Base-by-base conservation (phyloP, 2,888 invertebrate species). In the Aelia acuminata region DNA sequence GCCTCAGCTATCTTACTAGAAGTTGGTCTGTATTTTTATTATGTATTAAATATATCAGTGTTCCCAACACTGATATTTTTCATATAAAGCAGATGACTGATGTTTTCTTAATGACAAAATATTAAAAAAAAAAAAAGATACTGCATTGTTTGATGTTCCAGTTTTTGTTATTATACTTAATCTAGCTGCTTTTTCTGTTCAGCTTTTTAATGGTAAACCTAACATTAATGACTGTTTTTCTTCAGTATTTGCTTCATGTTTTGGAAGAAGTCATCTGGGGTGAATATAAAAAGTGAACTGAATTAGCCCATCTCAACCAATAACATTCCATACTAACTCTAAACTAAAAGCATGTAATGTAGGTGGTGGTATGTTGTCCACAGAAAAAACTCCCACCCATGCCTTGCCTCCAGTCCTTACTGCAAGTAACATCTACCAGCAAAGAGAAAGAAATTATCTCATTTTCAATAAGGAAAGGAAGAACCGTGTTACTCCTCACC, bases 371-470 rank as follows among this genome's bases (percentile, higher is more conserved):
- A 80, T 87, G 26, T 75, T 87, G 50, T 80, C 87, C 87, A 80
- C 87, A 87, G 87, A 20, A 35, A 48, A 48, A 80, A 31, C 50
- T 48, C 87, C 80, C 31, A 26, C 48, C 87, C 87, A 39, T 75
- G 48, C 47, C 57, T 48, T 87, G 87, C 87, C 75, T 87, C 80
- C 87, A 47, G 49, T 87, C 87, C 75, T 43, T 48, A 75, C 70
- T 48, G 80, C 80, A 48, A 80, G 75, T 80, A 87, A 87, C 63
- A 75, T 87, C 63, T 63, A 80, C 50, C 75, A 48, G 47, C 87
- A 87, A 87, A 75, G 87, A 80, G 48, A 63, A 80, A 87, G 80
- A 87, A 63, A 87, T 48, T 87, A 87, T 50, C 87, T 87, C 35
- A 87, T 87, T 43, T 75, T 47, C 87, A 87, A 87, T 75, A 75